A percentile compares a stretch with the other conserved stretches of the same genome.
Conservation (phyloP, 2,888 invertebrate genomes). For the Pollenia amentaria region DNA sequence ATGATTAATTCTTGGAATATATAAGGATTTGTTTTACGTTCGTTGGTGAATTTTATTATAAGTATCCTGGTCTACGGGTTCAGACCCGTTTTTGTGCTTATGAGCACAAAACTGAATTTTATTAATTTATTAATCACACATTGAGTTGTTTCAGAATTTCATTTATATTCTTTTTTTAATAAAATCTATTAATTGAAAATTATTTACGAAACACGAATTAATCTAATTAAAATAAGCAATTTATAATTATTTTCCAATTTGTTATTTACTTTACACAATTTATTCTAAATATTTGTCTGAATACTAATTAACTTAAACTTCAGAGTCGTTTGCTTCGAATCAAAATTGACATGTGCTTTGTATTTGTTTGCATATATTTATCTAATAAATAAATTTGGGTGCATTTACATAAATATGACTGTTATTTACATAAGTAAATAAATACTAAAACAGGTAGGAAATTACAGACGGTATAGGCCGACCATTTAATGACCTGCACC, state of each 20-base stretch:
- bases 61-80: too few relatives aligned
- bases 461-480: too few relatives aligned
- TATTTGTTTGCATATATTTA: not conserved
- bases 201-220: not conserved
- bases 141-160: too few relatives aligned
- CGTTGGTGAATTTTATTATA: too few relatives aligned
- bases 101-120: too few relatives aligned
- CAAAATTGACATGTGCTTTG: not conserved
- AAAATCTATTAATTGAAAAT: not conserved
- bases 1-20: too few relatives aligned
- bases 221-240: not conserved
- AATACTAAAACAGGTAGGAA: too few relatives aligned
- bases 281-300: not conserved
- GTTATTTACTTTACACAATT: not conserved
- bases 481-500: too few relatives aligned
- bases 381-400: not conserved
- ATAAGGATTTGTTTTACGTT: too few relatives aligned
- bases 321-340: constrained; percentile 41
- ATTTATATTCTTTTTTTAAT: not conserved
- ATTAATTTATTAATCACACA: too few relatives aligned
- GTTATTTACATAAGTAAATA: too few relatives aligned
- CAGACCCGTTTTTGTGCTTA: too few relatives aligned
- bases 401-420: not conserved
- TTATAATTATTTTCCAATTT: constrained; percentile 5
- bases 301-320: constrained; percentile 28